A percentile compares a stretch with the other conserved stretches of the same genome.
Evolutionary conservation across 2,113 vertebrate species (phyloP).

Genomic region (Crocuta crocuta): DNA sequence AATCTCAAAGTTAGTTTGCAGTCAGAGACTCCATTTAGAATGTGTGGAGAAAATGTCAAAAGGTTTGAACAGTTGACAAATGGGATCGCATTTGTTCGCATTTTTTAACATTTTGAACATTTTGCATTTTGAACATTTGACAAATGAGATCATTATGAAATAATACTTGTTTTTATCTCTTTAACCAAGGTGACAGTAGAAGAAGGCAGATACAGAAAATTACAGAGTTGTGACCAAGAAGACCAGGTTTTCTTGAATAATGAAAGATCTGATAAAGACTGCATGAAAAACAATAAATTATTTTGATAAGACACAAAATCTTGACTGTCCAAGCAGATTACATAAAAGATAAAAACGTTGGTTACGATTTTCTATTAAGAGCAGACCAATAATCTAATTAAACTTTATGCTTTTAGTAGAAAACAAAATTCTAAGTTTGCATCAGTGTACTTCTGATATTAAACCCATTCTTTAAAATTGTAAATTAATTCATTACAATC

Average conservation of each 20-base stretch:
- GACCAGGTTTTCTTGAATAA: background rate
- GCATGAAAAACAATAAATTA: background rate
- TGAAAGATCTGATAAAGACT: background rate
- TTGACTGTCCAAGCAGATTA: background rate
- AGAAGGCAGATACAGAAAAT: background rate
- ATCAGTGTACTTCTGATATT: background rate
- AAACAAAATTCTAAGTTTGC: background rate
- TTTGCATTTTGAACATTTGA: background rate
- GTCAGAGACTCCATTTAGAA: background rate
- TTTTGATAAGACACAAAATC: background rate
- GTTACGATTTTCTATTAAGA: background rate
- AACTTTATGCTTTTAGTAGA: background rate
- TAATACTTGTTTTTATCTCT: background rate
- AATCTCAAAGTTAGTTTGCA: background rate
- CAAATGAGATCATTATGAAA: background rate
- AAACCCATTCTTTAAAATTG: background rate
- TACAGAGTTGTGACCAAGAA: background rate
- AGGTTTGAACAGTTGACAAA: background rate
- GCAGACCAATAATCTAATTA: background rate
- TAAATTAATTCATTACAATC: background rate
- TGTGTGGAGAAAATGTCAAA: background rate
- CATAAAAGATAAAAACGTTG: background rate
- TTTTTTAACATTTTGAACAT: too few relatives aligned
- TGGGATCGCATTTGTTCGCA: background rate
- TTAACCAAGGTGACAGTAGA: background rate